These are phyloP conservation scores for Emys orbicularis DNA, from an alignment of 2,797 vertebrate genomes.

Conservation along the genomic window DNA sequence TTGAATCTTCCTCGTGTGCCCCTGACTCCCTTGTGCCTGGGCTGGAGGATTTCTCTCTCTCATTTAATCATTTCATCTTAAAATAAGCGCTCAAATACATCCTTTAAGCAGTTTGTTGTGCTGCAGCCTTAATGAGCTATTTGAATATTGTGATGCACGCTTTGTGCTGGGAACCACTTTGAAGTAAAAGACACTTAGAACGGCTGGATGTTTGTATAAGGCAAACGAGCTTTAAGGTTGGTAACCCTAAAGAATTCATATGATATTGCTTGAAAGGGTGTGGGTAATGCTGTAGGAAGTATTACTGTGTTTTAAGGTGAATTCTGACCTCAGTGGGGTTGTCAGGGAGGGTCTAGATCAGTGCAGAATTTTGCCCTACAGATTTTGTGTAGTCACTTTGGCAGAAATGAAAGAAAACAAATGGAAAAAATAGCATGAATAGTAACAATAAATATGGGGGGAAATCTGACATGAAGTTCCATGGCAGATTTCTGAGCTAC, in stretches of 20 bases:
- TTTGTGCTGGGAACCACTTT: background rate
- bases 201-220: background rate
- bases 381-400: background rate
- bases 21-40: slow-evolving; percentile 3
- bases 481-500: background rate
- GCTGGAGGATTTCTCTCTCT: slow-evolving; percentile 53
- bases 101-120: slow-evolving; percentile 26
- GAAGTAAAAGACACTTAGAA: background rate
- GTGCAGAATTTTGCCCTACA: background rate
- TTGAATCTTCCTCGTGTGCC: slow-evolving; percentile 38
- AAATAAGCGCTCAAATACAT: slow-evolving; percentile 43
- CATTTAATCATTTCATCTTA: slow-evolving; percentile 40
- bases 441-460: background rate
- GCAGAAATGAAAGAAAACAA: background rate
- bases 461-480: background rate
- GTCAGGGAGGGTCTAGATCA: background rate
- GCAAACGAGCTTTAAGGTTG: background rate
- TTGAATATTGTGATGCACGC: background rate
- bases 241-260: background rate
- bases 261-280: background rate
- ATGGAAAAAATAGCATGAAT: background rate
- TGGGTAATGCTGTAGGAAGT: background rate
- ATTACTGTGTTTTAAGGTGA: background rate
- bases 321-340: background rate
- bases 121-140: slow-evolving; percentile 19